Conservation (phyloP, 2,113 vertebrate genomes). For the Otis tarda region DNA sequence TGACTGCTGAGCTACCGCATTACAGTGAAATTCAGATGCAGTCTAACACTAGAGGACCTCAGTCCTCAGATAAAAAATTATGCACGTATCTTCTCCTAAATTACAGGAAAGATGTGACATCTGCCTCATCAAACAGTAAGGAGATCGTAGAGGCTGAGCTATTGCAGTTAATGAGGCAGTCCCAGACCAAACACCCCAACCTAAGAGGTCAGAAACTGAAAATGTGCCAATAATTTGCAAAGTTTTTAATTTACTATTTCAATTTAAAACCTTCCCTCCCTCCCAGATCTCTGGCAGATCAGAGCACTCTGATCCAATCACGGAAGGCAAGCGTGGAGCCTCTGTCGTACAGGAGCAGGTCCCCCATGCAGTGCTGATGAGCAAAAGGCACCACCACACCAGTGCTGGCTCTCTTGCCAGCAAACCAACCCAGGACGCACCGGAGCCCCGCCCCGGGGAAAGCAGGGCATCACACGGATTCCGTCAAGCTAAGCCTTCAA, state of each 20-base stretch:
- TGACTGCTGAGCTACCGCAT: neutral
- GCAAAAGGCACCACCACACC: neutral
- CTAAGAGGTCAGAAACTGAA: slow-evolving; percentile 51
- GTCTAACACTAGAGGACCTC: slow-evolving; percentile 11
- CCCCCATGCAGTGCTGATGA: neutral
- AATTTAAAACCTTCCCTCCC: slow-evolving; percentile 27
- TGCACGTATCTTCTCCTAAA: neutral
- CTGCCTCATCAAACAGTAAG: slow-evolving; percentile 18
- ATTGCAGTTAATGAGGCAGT: slow-evolving; percentile 62
- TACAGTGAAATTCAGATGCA: slow-evolving; percentile 15
- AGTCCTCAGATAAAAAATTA: neutral
- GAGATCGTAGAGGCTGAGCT: slow-evolving; percentile 48
- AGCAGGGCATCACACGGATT: too few species aligned
- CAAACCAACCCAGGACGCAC: too few species aligned
- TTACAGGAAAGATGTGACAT: slow-evolving; percentile 28
- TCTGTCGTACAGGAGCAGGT: neutral
- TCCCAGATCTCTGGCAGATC: neutral
- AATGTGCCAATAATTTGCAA: neutral
- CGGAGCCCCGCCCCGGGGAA: too few species aligned
- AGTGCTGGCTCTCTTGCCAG: neutral
- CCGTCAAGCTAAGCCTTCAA: too few species aligned
- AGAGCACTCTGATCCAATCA: neutral
- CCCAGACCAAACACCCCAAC: slow-evolving; percentile 24
- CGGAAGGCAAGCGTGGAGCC: neutral
- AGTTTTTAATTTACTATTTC: slow-evolving; percentile 48